Base-by-base conservation (phyloP, 1,140 invertebrate species). In the Bursaphelenchus mucronatus region DNA sequence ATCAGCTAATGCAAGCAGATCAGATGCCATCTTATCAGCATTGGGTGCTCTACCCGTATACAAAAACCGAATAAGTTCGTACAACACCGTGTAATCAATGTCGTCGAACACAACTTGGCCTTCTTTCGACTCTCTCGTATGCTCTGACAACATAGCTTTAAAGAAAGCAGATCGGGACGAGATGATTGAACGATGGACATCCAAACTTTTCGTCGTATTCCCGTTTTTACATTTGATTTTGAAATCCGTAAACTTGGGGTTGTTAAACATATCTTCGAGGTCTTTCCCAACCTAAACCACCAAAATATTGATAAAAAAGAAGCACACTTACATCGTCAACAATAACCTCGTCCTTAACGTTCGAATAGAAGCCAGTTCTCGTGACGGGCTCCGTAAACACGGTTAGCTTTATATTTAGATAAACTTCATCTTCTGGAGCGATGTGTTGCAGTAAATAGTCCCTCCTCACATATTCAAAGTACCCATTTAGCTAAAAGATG, bases 111-210 rank as follows among this genome's bases (percentile, higher is more conserved):
- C 44, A 19, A 82, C 79, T 21, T 71, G 21, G 9, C 59, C 55
- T 11, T 63, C 75, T 15, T 74, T 64, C 9, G 62, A 64, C 53
- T 81, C 79, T 41, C 68, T 66, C 15, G 74, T 74, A 30, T 78
- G 69, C 13, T 69, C 63, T 41, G 72, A 69, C 15, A 82, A 69
- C 81, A 83, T 83, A 10, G 74, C 78, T 11, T 61, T 53, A 58
- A 82, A 82, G 9, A 83, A 79, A 9, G 76, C 78, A 17, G 81
- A 82, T 8, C 82, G 71, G 40, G 82, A 75, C 0, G 74, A 68
- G 11, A 82, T 57, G 11, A 82, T 71, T 17, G 70, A 63, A 49
- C 76, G 79, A 57, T 82, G 82, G 44, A 70, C 81, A n/a, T 59
- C 56, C 9, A 83, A 56, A 47, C 30, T 58, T 11, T 70, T 30